phyloP scores from a whole-genome alignment of 30 jellyfish, hydroid and myxozoan genomes.

The Clytia hemisphaerica region DNA sequence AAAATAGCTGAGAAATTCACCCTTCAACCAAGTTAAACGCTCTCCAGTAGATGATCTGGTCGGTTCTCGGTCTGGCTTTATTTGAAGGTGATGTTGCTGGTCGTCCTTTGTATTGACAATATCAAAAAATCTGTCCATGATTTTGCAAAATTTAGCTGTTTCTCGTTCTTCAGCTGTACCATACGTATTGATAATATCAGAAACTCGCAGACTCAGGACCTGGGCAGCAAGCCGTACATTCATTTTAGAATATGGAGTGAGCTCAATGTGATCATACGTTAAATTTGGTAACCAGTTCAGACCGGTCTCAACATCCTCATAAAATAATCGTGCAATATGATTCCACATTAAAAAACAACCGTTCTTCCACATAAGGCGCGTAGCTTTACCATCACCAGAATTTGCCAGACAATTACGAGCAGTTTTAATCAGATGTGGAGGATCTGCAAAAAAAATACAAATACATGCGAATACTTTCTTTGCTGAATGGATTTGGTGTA shows the following conservation, averaged over 20 bases:
- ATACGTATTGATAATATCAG: not conserved
- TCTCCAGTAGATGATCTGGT: not conserved
- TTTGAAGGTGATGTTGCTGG: no score
- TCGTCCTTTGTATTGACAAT: no score
- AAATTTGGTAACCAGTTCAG: slow-evolving; percentile 30
- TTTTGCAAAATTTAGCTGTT: slow-evolving; percentile 33
- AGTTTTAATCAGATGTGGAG: slow-evolving; percentile 53
- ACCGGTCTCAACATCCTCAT: slow-evolving; percentile 34
- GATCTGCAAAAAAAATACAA: slow-evolving; percentile 41
- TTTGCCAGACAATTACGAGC: slow-evolving; percentile 30
- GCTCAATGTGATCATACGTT: slow-evolving; percentile 28
- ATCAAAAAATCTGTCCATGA: slow-evolving; percentile 42
- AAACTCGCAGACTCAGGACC: slow-evolving; percentile 41
- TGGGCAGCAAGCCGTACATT: slow-evolving; percentile 52
- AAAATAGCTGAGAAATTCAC: slow-evolving; percentile 12
- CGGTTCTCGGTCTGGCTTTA: slow-evolving; percentile 4
- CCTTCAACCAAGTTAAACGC: slow-evolving; percentile 15
- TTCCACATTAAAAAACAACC: slow-evolving; percentile 32
- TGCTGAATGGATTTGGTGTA: slow-evolving; percentile 27
- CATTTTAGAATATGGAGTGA: slow-evolving; percentile 44
- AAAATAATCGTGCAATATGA: slow-evolving; percentile 28
- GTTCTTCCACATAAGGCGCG: slow-evolving; percentile 46
- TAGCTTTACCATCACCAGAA: slow-evolving; percentile 50
- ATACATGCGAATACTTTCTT: slow-evolving; percentile 3
- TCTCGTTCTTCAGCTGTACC: slow-evolving; percentile 36